These are phyloP conservation scores for Holcopasites calliopsidis DNA, from an alignment of 1,140 invertebrate genomes.

Conservation along the genomic window DNA sequence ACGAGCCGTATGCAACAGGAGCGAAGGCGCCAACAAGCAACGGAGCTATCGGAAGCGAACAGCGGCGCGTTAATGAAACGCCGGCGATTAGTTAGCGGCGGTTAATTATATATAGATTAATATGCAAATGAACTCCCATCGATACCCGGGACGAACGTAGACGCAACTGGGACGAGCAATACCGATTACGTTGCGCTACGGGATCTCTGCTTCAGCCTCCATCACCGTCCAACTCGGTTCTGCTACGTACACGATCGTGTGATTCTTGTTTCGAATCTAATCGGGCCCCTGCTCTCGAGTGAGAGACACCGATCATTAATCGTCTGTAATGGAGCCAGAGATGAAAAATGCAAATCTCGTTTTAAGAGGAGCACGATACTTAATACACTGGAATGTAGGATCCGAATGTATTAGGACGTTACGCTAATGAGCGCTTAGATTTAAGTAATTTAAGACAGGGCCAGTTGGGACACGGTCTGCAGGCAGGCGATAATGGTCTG, in stretches of 20 bases:
- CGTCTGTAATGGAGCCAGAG: too few species aligned
- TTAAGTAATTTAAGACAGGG: too few species aligned
- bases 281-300: conserved; percentile 33
- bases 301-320: conserved; percentile 56
- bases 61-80: conserved; percentile 60
- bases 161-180: background rate
- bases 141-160: conserved; percentile 19
- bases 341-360: too few species aligned
- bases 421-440: too few species aligned
- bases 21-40: background rate
- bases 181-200: conserved; percentile 28
- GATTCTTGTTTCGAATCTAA: conserved; percentile 42
- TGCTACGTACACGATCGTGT: conserved; percentile 21
- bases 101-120: conserved; percentile 70
- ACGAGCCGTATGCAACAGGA: background rate
- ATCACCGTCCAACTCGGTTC: conserved; percentile 30
- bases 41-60: background rate
- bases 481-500: too few species aligned
- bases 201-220: background rate
- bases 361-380: too few species aligned
- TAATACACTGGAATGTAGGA: too few species aligned
- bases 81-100: conserved; percentile 62
- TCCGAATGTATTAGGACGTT: too few species aligned
- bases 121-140: conserved; percentile 58
- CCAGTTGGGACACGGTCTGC: too few species aligned